Evolutionary conservation across 2,888 invertebrate species (phyloP), one percentile per base, ranked within the genome.

Genomic region (Diadegma fenestrale): DNA sequence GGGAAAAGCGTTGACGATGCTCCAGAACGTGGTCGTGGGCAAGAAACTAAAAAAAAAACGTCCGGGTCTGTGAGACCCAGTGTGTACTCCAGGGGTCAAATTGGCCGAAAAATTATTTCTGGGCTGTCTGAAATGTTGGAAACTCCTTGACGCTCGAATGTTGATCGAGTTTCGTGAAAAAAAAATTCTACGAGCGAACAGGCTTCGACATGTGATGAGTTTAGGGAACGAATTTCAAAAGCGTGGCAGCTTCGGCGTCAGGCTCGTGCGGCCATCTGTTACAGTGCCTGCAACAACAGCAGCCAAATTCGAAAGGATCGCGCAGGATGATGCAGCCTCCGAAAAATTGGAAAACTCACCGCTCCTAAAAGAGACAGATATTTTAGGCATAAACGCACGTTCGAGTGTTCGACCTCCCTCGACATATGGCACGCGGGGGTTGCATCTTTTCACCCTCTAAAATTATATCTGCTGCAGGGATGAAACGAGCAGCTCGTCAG

Each of bases 401-500:
- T 48, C 63, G 51, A 66, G 68, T 37, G 17, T 26, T 88, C 78
- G 76, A 79, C 87, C 88, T 87, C 86, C 87, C 85, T 82, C 90
- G 89, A 91, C 92, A 92, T 92, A 92, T 92, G 92, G 92, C 91
- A 90, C 88, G 88, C 92, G 92, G 87, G 88, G 85, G 86, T 85
- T 84, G 85, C 72, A 22, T 77, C 79, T 79, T 68, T 79, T 69
- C 79, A 83, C 75, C 79, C 79, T 48, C 81, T 77, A 71, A 86
- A 90, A 87, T 90, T 90, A 90, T 91, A 90, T 91, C 75, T 54
- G 33, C 64, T 71, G 54, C 80, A 76, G 76, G 82, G 82, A 64
- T 63, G 77, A 78, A 80, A 30, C 30, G 33, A 33, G 30, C n/a
- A 80, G 72, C 83, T 82, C 75, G 73, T 82, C 82, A 54, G 77